Base-by-base conservation (phyloP, 2,888 invertebrate genomes). In the Ormyrus pomaceus region DNA sequence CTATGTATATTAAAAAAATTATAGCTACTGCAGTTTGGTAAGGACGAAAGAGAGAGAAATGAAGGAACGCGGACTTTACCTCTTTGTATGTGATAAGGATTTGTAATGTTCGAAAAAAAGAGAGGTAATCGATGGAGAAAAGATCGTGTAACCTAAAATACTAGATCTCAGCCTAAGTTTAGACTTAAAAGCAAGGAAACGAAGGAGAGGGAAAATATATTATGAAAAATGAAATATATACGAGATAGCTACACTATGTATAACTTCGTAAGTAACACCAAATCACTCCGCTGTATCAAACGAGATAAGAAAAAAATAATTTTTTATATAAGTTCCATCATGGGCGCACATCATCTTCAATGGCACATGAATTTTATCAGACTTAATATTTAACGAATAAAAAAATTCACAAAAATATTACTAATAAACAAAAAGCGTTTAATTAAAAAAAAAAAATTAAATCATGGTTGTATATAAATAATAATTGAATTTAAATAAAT, bases 161-260 rank as follows among this genome's bases (percentile, higher is more conserved):
- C 86, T 89, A 89, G 89, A 90, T 89, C 90, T 90, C 89, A 89
- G 87, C 86, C 86, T 88, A 88, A 90, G 87, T 88, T 86, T 88
- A 87, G 84, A 83, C 84, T 78, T 87, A 87, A 86, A 74, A 64
- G 71, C 80, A 79, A 46, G 10, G n/a, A 55, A 59, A 72, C 45
- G 34, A 50, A 61, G 66, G 56, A 51, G 53, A 65, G 53, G 55
- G 13, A 62, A 70, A 53, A 68, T 56, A 79, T 69, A 56, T 71
- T 71, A 77, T 46, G 34, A 50, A 69, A 73, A 13, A 62, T 64
- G 53, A 7, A 69, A 66, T 62, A 69, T 69, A 55, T 50, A 58
- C 46, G 48, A 80, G 19, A 65, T 75, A 79, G 65, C 71, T 59
- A 71, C 66, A 66, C 51, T 64, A 74, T 74, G 55, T 59, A 62